These are phyloP conservation scores for Colaptes auratus DNA, from an alignment of 2,113 vertebrate species.

Conservation along the genomic window DNA sequence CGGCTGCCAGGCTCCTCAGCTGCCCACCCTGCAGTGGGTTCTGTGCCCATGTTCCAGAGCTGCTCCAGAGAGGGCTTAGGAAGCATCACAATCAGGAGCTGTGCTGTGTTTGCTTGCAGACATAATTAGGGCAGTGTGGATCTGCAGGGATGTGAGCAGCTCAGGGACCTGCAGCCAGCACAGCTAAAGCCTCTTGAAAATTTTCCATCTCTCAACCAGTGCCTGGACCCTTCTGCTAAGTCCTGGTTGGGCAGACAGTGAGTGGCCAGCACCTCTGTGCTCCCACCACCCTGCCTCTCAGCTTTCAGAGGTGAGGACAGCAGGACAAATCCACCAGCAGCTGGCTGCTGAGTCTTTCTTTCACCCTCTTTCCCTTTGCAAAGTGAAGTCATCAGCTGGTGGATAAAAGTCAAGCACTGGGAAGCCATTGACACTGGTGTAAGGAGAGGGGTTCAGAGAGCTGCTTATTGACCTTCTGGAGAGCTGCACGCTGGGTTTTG, in stretches of 20 bases:
- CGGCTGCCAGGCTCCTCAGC: rapidly evolving
- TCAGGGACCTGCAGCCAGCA: background rate
- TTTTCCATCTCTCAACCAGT: rapidly evolving
- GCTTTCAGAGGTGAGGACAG: background rate
- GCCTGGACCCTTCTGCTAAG: rapidly evolving
- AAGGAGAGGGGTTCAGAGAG: background rate
- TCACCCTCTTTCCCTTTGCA: background rate
- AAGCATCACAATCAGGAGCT: background rate
- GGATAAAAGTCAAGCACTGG: background rate
- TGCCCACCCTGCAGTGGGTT: background rate
- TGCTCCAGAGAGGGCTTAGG: background rate
- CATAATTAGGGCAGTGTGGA: background rate
- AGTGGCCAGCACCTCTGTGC: rapidly evolving
- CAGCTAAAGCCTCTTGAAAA: background rate
- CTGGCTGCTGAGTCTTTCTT: background rate
- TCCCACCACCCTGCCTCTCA: rapidly evolving
- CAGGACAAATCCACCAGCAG: background rate
- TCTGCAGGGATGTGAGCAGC: background rate
- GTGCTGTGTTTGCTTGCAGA: background rate
- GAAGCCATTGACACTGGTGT: background rate
- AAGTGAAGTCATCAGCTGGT: background rate
- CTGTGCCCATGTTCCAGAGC: rapidly evolving
- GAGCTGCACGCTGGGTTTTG: background rate
- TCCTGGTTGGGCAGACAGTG: background rate
- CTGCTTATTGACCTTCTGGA: background rate